Conservation (phyloP, 2,888 invertebrate genomes). For the Drosophila anceps region DNA sequence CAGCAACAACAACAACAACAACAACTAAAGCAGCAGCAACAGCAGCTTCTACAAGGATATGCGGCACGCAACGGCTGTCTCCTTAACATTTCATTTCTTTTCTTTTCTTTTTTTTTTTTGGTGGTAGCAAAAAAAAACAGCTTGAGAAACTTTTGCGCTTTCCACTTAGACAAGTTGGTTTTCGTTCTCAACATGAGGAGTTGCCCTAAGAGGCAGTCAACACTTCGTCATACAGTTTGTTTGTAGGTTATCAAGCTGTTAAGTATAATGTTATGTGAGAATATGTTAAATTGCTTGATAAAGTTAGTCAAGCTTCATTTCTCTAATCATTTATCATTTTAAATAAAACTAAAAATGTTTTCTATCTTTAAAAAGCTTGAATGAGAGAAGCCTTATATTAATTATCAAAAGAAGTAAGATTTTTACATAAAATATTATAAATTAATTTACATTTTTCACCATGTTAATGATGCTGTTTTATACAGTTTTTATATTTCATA, state of each 20-base stretch:
- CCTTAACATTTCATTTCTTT: constrained; percentile 1
- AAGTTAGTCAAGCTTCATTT: neutral
- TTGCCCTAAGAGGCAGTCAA: constrained; percentile 20
- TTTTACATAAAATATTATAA: too few relatives aligned
- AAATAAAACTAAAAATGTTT: too few relatives aligned
- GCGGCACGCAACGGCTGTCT: constrained; percentile 54
- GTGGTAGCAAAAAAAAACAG: constrained; percentile 48
- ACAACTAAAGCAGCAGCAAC: constrained; percentile 19
- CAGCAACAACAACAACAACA: constrained; percentile 7
- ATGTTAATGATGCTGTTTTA: too few relatives aligned
- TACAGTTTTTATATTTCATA: too few relatives aligned
- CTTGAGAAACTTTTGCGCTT: constrained; percentile 63
- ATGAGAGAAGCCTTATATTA: too few relatives aligned
- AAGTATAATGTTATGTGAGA: neutral
- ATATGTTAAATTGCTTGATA: neutral
- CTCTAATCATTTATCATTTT: too few relatives aligned
- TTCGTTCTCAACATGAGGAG: constrained; percentile 9
- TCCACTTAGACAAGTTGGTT: constrained; percentile 58
- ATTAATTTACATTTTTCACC: too few relatives aligned
- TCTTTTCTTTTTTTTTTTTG: constrained; percentile 17
- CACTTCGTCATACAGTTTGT: constrained; percentile 27
- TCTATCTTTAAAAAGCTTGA: too few relatives aligned
- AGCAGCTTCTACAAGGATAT: constrained; percentile 35
- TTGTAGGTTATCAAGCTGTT: neutral
- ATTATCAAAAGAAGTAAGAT: too few relatives aligned